Conservation (phyloP, 2,888 invertebrate species). For the Branchipolynoe longqiensis region DNA sequence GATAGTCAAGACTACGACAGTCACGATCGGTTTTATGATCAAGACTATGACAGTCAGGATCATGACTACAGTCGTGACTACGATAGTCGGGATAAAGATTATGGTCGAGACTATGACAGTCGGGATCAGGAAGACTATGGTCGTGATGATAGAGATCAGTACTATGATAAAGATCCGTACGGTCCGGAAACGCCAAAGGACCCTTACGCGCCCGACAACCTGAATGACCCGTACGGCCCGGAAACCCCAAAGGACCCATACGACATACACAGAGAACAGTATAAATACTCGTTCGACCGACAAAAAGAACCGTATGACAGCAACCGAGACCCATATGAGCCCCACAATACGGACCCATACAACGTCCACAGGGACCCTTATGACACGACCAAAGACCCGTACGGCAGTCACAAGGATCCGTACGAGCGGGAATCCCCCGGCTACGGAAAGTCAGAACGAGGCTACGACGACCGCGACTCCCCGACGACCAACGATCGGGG, state of each 20-base stretch:
- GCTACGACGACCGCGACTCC: conserved; percentile 43
- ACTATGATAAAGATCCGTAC: conserved; percentile 10
- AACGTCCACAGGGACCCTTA: too few species aligned
- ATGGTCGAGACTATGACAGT: conserved; percentile 21
- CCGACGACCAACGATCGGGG: conserved; percentile 2
- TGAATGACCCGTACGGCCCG: conserved; percentile 15
- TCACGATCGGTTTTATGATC: conserved; percentile 26
- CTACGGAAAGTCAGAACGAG: not conserved
- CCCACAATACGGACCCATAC: too few species aligned
- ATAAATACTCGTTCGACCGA: too few species aligned
- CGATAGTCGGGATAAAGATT: not conserved
- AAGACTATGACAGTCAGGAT: conserved; percentile 50
- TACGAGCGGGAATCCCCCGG: conserved; percentile 24
- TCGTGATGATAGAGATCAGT: conserved; percentile 45
- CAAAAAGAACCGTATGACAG: too few species aligned
- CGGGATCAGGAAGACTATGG: conserved; percentile 38
- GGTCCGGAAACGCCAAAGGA: not conserved
- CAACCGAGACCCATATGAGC: too few species aligned
- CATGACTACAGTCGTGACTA: conserved; percentile 21
- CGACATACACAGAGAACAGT: too few species aligned
- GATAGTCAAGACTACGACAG: conserved; percentile 44
- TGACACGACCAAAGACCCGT: too few species aligned
- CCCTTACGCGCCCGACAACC: too few species aligned
- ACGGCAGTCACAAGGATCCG: not conserved
- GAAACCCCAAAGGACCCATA: too few species aligned